Evolutionary conservation across 2,888 invertebrate genomes (phyloP).

Genomic region (Dorcus hopei): DNA sequence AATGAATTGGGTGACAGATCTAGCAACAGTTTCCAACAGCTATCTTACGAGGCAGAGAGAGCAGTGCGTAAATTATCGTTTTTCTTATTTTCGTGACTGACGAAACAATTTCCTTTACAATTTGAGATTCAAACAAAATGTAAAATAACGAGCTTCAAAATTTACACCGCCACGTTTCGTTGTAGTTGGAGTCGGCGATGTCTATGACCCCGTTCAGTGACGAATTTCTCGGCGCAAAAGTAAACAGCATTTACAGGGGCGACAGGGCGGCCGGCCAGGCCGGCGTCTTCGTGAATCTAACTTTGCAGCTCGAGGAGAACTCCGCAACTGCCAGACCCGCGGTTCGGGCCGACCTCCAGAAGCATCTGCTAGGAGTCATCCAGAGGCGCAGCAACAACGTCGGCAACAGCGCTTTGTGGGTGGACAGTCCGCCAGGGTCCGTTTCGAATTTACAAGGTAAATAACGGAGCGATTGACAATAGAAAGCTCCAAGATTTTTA

Average conservation of each 20-base stretch:
- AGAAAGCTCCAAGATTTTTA: not conserved
- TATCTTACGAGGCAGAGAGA: conserved; percentile 81
- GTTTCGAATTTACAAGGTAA: conserved; percentile 64
- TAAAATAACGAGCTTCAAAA: not conserved
- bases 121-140: too few relatives aligned
- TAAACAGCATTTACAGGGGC: conserved; percentile 75
- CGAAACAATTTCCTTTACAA: too few relatives aligned
- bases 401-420: conserved; percentile 81
- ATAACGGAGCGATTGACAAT: not conserved
- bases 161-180: conserved; percentile 11
- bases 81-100: too few relatives aligned
- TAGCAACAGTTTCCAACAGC: conserved; percentile 76
- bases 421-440: conserved; percentile 76
- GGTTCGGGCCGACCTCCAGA: conserved; percentile 74
- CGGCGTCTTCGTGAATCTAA: conserved; percentile 82
- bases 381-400: conserved; percentile 82
- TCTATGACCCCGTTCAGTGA: conserved; percentile 89
- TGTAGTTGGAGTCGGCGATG: conserved; percentile 85
- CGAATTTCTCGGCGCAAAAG: conserved; percentile 76
- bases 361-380: conserved; percentile 80
- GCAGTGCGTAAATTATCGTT: conserved; percentile 62
- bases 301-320: conserved; percentile 75
- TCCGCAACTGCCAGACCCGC: conserved; percentile 66
- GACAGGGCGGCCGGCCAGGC: conserved; percentile 65
- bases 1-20: conserved; percentile 69